phyloP scores from a whole-genome alignment of 2,888 invertebrate genomes.

The Phaedon cochleariae region DNA sequence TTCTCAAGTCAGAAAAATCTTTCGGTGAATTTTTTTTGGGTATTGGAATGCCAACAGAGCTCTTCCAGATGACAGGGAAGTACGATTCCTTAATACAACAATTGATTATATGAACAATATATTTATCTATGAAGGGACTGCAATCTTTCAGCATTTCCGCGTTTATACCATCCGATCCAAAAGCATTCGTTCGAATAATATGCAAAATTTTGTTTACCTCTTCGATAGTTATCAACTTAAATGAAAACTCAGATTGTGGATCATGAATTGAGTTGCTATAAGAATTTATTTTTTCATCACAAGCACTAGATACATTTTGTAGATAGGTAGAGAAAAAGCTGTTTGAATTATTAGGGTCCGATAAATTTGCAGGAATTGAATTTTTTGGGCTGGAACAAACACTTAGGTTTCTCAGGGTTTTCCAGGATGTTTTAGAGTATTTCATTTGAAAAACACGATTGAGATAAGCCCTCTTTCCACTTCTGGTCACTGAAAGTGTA shows the following conservation, averaged over 20 bases:
- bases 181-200: background rate
- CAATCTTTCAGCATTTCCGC: conserved; percentile 4
- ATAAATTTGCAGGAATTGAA: background rate
- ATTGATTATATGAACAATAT: background rate
- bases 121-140: conserved; percentile 1
- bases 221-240: background rate
- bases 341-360: background rate
- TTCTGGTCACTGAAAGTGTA: conserved; percentile 2
- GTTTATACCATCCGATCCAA: background rate
- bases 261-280: background rate
- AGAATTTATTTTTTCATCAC: conserved; percentile 5
- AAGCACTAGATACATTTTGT: conserved; percentile 1
- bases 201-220: background rate
- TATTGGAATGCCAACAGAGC: background rate
- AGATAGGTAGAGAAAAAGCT: conserved; percentile 1
- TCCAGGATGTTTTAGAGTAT: background rate
- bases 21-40: background rate
- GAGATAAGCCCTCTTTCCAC: background rate
- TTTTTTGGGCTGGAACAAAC: conserved; percentile 1
- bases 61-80: background rate
- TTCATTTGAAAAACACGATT: conserved; percentile 5
- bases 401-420: conserved; percentile 2
- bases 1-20: background rate
- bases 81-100: conserved; percentile 3
- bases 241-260: background rate